Conservation (phyloP, 2,888 invertebrate genomes). For the Mactromeris polynyma region DNA sequence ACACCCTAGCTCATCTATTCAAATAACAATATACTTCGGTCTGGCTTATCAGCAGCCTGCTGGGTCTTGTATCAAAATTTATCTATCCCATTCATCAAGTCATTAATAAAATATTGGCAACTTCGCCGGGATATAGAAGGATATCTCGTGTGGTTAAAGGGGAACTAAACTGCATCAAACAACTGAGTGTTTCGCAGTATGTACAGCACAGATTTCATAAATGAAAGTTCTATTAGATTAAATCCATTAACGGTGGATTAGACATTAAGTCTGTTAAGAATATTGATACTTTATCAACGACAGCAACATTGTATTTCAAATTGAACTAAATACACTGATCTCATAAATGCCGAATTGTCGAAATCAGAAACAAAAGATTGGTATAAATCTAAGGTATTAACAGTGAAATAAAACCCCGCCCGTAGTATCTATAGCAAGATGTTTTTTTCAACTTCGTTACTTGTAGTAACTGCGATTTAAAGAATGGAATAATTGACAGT, state of each 20-base stretch:
- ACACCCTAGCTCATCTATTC: conserved; percentile 40
- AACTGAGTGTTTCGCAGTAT: background rate
- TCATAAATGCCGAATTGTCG: no score
- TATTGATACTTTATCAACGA: no score
- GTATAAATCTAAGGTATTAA: no score
- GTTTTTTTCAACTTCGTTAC: no score
- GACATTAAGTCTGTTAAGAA: background rate
- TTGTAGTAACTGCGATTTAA: no score
- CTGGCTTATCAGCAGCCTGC: conserved; percentile 37
- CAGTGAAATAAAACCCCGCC: no score
- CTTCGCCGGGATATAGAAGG: background rate
- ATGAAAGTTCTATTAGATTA: background rate
- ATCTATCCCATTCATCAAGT: conserved; percentile 26
- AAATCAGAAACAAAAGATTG: no score
- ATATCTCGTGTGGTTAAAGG: conserved; percentile 15
- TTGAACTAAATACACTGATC: no score
- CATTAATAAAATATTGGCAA: conserved; percentile 46
- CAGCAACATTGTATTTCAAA: no score
- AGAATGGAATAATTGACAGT: no score
- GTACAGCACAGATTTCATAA: background rate
- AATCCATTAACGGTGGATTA: background rate
- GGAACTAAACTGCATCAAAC: background rate
- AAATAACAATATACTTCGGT: conserved; percentile 45
- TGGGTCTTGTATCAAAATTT: conserved; percentile 33
- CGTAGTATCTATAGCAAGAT: no score